Percentiles rank a stretch among this genome's conserved stretches.
Conservation (phyloP, 2,888 invertebrate species). For the Falcaria lacertinaria region DNA sequence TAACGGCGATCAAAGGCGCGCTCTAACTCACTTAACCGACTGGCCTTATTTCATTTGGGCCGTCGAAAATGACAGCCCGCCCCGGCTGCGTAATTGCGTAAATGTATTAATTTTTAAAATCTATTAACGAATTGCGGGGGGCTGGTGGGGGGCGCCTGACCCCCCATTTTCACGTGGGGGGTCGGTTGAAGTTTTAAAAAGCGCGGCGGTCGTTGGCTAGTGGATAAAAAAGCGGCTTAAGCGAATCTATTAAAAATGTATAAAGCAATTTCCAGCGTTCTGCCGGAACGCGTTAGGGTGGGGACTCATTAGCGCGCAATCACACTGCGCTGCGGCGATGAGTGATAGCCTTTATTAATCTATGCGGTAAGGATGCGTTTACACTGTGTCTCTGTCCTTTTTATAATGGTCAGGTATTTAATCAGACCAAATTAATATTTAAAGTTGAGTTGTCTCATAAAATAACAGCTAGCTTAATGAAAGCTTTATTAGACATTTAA, state of each 20-base stretch:
- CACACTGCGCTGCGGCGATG: conserved; percentile 28
- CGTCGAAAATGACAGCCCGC: conserved; percentile 53
- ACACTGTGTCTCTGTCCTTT: not conserved
- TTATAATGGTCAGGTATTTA: not conserved
- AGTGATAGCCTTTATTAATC: conserved; percentile 13
- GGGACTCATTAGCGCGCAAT: conserved; percentile 49
- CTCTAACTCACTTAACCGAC: conserved; percentile 44
- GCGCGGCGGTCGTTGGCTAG: conserved; percentile 40
- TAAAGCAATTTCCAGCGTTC: conserved; percentile 59
- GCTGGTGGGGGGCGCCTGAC: conserved; percentile 10
- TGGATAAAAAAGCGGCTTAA: conserved; percentile 71
- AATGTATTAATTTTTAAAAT: conserved; percentile 72
- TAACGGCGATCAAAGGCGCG: conserved; percentile 57
- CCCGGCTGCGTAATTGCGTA: conserved; percentile 51
- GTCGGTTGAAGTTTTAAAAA: conserved; percentile 47
- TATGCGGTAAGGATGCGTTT: not conserved
- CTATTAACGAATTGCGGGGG: conserved; percentile 63
- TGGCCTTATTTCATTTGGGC: conserved; percentile 52
- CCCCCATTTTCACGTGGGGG: conserved; percentile 5
- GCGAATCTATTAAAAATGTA: conserved; percentile 73
- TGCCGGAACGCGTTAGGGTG: conserved; percentile 30
- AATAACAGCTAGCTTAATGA: too few relatives aligned
- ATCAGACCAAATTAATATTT: not conserved
- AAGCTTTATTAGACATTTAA: too few relatives aligned
- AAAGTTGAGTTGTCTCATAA: not conserved